Evolutionary conservation across 2,797 vertebrate species (phyloP), one percentile per base, ranked within the genome.

Genomic region (Chromis chromis): DNA sequence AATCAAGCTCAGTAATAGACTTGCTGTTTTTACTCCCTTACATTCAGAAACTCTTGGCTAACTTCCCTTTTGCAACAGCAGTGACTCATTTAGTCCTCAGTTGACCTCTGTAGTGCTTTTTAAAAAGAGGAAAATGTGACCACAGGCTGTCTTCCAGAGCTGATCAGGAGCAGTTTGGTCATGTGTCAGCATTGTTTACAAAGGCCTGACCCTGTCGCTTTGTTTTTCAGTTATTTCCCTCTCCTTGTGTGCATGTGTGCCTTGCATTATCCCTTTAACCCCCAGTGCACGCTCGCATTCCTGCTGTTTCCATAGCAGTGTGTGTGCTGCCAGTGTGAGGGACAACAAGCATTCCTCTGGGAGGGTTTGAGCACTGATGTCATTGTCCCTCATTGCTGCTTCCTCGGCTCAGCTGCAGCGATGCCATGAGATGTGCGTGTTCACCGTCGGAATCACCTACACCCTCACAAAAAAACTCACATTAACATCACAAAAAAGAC

Each of bases 351-450:
- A 88, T 91, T 92, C 90, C 84, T 83, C 79, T 56, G 87, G 76
- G 88, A 77, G 80, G 70, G 75, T 86, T 86, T 80, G 78, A 86
- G 87, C 81, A 65, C 78, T 93, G 92, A 94, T 92, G 92, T 92
- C 91, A 93, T 86, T 79, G 78, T 88, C 66, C 81, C 83, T 75
- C 42, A 70, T 73, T 78, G 74, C 84, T 76, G 81, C 75, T 67
- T 68, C 79, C 25, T 69, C 67, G 61, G 82, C 82, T 86, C 54
- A n/a, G 78, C 68, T 83, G 50, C 86, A 87, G 75, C 57, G 49
- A 82, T 62, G 81, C 59, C 52, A 36, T 14, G 65, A 61, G 67
- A 72, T 70, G 55, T 81, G 57, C 81, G 52, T 57, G 67, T 64
- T 83, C 74, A 59, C 44, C 11, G 24, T 1, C 24, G 63, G 57